A percentile compares a stretch with the other conserved stretches of the same genome.
phyloP scores from a whole-genome alignment of 2,113 vertebrate species.

The Tragelaphus imberbis region DNA sequence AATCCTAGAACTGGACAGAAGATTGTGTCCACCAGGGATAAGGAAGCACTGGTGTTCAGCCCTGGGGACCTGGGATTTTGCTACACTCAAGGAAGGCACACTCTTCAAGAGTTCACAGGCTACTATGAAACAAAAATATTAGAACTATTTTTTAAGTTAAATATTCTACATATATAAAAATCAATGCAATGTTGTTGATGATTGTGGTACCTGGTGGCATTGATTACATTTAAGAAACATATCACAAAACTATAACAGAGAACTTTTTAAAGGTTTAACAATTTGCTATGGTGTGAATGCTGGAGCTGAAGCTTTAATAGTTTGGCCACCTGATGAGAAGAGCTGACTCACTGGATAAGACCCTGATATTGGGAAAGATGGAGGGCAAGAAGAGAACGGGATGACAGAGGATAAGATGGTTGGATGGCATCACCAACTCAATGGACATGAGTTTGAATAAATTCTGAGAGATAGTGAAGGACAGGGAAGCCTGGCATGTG shows the following conservation, averaged over 20 bases:
- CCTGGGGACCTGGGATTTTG: background rate
- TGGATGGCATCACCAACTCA: background rate
- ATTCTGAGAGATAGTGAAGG: background rate
- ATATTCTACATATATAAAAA: background rate
- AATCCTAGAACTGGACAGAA: background rate
- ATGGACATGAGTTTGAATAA: background rate
- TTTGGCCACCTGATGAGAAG: background rate
- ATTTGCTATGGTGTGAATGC: background rate
- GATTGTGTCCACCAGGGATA: background rate
- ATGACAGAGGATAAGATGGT: background rate
- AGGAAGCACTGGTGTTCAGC: background rate
- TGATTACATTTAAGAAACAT: background rate
- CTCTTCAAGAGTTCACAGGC: background rate
- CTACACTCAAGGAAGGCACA: background rate
- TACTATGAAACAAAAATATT: background rate
- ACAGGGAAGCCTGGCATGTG: background rate
- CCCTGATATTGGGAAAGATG: background rate
- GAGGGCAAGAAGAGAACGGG: background rate
- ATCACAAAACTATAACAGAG: background rate
- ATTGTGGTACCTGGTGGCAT: background rate
- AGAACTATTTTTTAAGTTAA: background rate
- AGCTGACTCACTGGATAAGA: background rate
- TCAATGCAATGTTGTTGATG: background rate
- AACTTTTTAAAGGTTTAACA: background rate
- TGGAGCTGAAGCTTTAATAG: background rate